phyloP scores from a whole-genome alignment of 1,140 invertebrate genomes.

The Bacillus rossius region DNA sequence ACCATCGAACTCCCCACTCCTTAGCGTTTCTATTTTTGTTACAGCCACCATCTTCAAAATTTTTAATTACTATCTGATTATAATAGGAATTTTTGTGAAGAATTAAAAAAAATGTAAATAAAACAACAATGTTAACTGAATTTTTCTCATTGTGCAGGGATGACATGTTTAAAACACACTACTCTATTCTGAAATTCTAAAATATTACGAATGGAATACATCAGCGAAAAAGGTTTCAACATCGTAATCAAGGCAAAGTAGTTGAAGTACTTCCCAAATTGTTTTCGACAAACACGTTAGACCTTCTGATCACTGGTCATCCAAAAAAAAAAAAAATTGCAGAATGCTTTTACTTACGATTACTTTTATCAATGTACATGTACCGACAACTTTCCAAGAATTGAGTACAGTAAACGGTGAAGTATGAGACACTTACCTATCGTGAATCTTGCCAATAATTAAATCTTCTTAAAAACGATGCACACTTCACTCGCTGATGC shows the following conservation, averaged over 20 bases:
- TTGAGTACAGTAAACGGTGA: slow-evolving; percentile 39
- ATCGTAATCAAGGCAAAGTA: slow-evolving; percentile 19
- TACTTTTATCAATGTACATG: slow-evolving; percentile 38
- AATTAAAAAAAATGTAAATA: too few relatives aligned
- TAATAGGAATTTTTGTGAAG: too few relatives aligned
- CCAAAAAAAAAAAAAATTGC: slow-evolving; percentile 31
- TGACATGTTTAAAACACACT: slow-evolving; percentile 38
- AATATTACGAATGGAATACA: slow-evolving; percentile 38
- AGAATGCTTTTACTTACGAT: slow-evolving; percentile 39
- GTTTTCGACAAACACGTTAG: slow-evolving; percentile 29
- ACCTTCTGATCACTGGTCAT: slow-evolving; percentile 39
- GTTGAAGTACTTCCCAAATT: slow-evolving; percentile 28
- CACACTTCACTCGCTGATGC: slow-evolving; percentile 32
- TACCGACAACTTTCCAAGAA: slow-evolving; percentile 37
- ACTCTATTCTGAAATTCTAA: slow-evolving; percentile 37
- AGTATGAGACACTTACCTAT: slow-evolving; percentile 40
- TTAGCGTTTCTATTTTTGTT: too few relatives aligned
- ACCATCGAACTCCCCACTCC: too few relatives aligned
- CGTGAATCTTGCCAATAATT: slow-evolving; percentile 34
- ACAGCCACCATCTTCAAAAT: too few relatives aligned
- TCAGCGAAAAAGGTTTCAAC: slow-evolving; percentile 25
- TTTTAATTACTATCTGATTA: too few relatives aligned
- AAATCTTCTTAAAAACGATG: slow-evolving; percentile 38
- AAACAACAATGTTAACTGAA: slow-evolving; percentile 33
- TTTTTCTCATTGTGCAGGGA: slow-evolving; percentile 35